Percentiles rank a stretch among this genome's conserved stretches.
Conservation (phyloP, 2,113 vertebrate genomes). For the Mirza zaza region DNA sequence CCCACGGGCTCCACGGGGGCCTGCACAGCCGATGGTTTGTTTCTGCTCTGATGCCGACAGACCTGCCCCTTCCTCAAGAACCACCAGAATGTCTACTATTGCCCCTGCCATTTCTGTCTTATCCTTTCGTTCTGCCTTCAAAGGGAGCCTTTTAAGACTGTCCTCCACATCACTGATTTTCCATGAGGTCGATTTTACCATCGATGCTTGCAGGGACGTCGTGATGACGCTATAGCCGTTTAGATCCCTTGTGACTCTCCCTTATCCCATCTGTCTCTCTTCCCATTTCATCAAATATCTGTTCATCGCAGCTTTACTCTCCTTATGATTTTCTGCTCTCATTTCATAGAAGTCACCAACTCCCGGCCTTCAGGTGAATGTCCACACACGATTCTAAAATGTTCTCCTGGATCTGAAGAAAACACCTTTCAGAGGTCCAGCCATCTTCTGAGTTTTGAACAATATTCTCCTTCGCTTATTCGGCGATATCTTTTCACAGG, state of each 20-base stretch:
- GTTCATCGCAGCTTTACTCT: not conserved
- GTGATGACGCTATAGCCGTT: not conserved
- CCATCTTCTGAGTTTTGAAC: not conserved
- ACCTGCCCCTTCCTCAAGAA: not conserved
- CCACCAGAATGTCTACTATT: rapidly evolving
- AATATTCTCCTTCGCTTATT: not conserved
- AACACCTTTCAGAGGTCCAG: not conserved
- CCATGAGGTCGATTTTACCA: not conserved
- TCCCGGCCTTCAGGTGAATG: not conserved
- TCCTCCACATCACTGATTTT: not conserved
- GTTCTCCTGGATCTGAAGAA: not conserved
- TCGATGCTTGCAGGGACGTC: not conserved
- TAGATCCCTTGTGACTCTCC: not conserved
- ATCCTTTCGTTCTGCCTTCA: not conserved
- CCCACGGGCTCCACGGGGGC: not conserved
- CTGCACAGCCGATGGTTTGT: not conserved
- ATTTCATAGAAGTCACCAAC: not conserved
- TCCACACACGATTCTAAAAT: not conserved
- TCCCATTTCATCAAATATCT: not conserved
- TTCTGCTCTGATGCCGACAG: not conserved
- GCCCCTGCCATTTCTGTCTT: not conserved
- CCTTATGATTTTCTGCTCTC: not conserved
- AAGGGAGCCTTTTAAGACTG: not conserved
- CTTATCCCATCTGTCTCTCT: not conserved
- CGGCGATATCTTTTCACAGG: not conserved